These are phyloP conservation scores for Amiota minor DNA, from an alignment of 2,888 invertebrate species.

Conservation along the genomic window DNA sequence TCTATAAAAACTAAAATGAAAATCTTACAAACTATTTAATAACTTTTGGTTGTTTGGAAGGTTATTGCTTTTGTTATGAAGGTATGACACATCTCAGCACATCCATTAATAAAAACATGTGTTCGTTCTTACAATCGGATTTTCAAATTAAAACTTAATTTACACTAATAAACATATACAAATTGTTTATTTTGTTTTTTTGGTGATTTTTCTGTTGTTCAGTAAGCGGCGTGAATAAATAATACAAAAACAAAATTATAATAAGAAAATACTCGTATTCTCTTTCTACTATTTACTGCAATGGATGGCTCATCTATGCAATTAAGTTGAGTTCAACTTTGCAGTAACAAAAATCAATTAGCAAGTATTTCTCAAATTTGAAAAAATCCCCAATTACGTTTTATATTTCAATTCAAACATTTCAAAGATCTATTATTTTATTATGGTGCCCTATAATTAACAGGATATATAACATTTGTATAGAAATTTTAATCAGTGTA, in stretches of 20 bases:
- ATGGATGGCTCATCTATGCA: no score
- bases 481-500: no score
- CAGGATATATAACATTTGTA: no score
- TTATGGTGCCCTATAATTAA: no score
- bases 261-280: no score
- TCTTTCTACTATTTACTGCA: no score
- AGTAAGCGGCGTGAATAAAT: no score
- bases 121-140: neutral
- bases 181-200: neutral
- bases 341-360: conserved; percentile 12
- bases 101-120: neutral
- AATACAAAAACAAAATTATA: no score
- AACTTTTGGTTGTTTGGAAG: conserved; percentile 3
- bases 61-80: neutral
- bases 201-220: neutral
- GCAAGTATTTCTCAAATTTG: neutral
- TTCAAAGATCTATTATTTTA: no score
- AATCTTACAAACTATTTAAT: neutral
- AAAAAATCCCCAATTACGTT: neutral
- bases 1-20: no score
- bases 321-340: no score
- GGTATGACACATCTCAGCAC: neutral
- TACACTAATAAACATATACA: neutral
- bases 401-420: no score
- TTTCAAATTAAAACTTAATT: neutral